Evolutionary conservation across 2,113 vertebrate genomes (phyloP).

Genomic region (Cinclus mexicanus): DNA sequence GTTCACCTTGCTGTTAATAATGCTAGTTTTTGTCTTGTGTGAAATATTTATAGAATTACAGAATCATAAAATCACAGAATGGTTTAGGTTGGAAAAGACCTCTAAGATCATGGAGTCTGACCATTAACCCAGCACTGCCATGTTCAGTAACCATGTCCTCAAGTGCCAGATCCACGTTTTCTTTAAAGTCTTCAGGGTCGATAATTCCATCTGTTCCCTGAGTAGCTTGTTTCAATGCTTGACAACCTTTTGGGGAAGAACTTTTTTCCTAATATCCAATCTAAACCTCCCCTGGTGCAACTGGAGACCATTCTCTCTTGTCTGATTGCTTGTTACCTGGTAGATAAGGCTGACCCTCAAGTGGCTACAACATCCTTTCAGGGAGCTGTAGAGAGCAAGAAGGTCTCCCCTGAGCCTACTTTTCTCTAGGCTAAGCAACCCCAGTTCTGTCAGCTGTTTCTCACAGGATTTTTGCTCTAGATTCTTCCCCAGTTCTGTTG

Average conservation of each 20-base stretch:
- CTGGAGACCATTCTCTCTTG: not conserved
- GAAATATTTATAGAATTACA: not conserved
- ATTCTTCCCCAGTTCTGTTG: not conserved
- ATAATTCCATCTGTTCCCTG: not conserved
- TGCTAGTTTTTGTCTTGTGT: not conserved
- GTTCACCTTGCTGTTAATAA: not conserved
- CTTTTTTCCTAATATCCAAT: not conserved
- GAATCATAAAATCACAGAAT: not conserved
- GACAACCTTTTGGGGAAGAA: not conserved
- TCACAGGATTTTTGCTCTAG: not conserved
- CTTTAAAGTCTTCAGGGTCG: not conserved
- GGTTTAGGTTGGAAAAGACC: not conserved
- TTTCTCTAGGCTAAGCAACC: not conserved
- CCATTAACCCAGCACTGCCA: accelerated
- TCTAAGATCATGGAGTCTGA: not conserved
- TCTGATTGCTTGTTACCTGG: not conserved
- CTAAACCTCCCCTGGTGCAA: not conserved
- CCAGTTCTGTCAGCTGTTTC: not conserved
- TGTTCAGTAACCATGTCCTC: not conserved
- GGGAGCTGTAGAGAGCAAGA: not conserved
- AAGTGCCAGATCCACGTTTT: not conserved
- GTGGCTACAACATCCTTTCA: not conserved
- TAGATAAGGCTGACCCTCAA: not conserved
- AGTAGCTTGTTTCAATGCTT: not conserved
- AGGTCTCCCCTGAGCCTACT: not conserved